Base-by-base conservation (phyloP, 1,140 invertebrate species). In the Pygmarrhopalites habei region DNA sequence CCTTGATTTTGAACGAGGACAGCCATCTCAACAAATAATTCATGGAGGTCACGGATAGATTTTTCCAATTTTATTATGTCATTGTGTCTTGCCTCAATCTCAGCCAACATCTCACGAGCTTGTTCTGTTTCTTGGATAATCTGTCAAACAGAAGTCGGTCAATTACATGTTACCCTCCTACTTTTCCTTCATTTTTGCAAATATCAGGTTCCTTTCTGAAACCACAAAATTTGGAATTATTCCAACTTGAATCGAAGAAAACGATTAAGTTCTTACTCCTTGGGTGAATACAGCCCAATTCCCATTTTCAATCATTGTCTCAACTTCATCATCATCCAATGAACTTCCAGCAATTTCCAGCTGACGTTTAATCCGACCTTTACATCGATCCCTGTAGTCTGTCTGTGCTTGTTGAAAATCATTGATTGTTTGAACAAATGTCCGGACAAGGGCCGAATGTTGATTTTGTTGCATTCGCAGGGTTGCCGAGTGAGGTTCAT, bases 61-160 rank as follows among this genome's bases (percentile, higher is more conserved):
- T 82, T 85, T 80, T 94, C 91, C 57, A 92, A 79, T 76, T 89
- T 88, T 62, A 88, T 77, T 66, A 93, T 83, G 77, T 92, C 88
- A 62, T 83, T 82, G 73, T 92, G 89, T 59, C 90, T 80, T 62
- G 82, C 85, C 80, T 92, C 83, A 65, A 91, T 86, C 66, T 92
- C 89, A 60, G 84, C 84, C 71, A 95, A 77, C 62, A 85, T 83
- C 74, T 85, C 82, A 74, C 83, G 84, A 21, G 87, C 88, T 77
- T 85, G 79, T 72, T 83, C 82, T 35, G 87, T 90, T 72, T 93
- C 87, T 72, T 55, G 47, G 32, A 46, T 53, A 44, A 59, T 53
- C 41, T 44, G 26, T 26, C 2, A 30, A 21, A 7, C n/a, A n/a
- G n/a, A n/a, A n/a, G n/a, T n/a, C n/a, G n/a, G n/a, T n/a, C n/a